Evolutionary conservation across 2,113 vertebrate species (phyloP).

Genomic region (Toxostoma redivivum): DNA sequence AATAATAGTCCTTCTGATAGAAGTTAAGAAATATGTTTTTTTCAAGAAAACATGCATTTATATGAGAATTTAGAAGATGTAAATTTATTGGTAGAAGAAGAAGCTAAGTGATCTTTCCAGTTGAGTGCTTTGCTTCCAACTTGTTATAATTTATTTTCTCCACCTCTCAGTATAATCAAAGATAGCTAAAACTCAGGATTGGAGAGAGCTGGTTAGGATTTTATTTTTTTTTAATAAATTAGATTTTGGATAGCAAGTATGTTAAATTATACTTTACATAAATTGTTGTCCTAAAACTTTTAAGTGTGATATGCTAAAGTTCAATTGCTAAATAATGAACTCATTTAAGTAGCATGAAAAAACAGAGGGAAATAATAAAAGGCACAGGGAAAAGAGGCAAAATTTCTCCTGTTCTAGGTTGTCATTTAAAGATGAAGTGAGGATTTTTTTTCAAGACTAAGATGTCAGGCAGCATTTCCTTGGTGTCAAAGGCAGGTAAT

Average conservation of each 20-base stretch:
- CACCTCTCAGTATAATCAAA: not conserved
- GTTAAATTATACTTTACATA: not conserved
- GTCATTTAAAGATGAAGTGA: not conserved
- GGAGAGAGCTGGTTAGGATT: not conserved
- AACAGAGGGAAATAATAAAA: not conserved
- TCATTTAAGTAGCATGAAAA: not conserved
- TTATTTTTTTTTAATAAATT: not conserved
- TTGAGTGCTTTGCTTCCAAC: not conserved
- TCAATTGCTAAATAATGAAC: not conserved
- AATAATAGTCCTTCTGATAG: not conserved
- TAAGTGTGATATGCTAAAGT: not conserved
- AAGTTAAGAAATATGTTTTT: not conserved
- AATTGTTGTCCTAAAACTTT: not conserved
- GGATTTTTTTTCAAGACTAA: not conserved
- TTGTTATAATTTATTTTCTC: not conserved
- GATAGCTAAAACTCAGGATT: not conserved
- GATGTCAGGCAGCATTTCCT: not conserved
- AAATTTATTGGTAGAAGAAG: not conserved
- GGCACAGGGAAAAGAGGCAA: not conserved
- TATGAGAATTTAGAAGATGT: not conserved
- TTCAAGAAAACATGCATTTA: not conserved
- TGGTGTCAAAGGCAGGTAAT: not conserved
- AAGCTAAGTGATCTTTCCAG: not conserved
- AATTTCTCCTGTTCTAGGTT: not conserved
- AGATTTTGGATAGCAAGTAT: not conserved